Conservation (phyloP, 2,888 invertebrate genomes). For the Balanococcus diminutus region DNA sequence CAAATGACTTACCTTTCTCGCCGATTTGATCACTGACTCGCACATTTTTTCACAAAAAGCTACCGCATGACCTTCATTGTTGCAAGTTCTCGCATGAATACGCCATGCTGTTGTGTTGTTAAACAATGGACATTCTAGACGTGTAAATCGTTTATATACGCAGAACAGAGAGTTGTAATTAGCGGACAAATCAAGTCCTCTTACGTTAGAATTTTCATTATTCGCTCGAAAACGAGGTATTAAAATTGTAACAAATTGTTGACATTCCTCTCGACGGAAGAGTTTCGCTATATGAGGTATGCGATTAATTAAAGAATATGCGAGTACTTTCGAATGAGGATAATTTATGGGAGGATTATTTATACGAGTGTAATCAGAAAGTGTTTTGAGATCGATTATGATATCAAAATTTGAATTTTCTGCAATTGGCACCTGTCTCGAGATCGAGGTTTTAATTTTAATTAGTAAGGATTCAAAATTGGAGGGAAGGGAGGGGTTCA, state of each 20-base stretch:
- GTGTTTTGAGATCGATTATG: background rate
- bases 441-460: background rate
- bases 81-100: background rate
- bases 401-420: background rate
- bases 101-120: background rate
- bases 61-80: background rate
- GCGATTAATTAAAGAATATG: background rate
- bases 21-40: background rate
- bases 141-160: background rate
- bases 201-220: background rate
- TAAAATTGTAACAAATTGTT: background rate
- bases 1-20: background rate
- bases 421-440: background rate
- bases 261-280: background rate
- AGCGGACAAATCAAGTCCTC: background rate
- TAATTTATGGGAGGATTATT: background rate
- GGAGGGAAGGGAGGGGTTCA: too few species aligned
- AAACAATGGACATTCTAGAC: background rate
- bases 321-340: background rate
- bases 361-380: background rate
- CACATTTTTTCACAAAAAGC: background rate
- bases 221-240: background rate
- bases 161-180: background rate
- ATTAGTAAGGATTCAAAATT: too few species aligned
- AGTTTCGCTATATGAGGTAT: background rate